Conservation (phyloP, 1,140 invertebrate species). For the Antheraea pernyi region DNA sequence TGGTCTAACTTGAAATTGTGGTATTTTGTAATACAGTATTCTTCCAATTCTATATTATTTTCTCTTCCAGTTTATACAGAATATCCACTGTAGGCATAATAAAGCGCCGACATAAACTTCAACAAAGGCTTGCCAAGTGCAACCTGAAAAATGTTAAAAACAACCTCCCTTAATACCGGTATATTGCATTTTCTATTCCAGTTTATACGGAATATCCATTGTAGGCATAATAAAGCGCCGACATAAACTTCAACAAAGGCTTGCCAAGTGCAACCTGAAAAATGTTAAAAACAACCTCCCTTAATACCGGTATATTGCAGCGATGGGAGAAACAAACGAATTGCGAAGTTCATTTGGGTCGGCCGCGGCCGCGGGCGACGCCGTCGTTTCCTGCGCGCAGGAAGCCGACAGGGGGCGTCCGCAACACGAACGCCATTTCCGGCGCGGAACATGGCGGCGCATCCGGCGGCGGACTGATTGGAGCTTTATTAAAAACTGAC, state of each 20-base stretch:
- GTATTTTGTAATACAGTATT: no score
- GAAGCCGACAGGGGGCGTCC: conserved; percentile 46
- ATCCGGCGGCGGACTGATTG: conserved; percentile 67
- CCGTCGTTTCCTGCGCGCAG: conserved; percentile 41
- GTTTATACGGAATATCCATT: not conserved
- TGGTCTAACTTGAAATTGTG: no score
- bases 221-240: not conserved
- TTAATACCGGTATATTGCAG: conserved; percentile 37
- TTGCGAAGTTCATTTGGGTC: conserved; percentile 44
- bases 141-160: conserved; percentile 18
- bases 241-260: not conserved
- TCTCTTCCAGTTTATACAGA: no score
- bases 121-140: not conserved
- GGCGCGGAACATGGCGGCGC: conserved; percentile 50
- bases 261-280: conserved; percentile 11
- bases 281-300: conserved; percentile 20
- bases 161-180: conserved; percentile 29
- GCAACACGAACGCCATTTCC: conserved; percentile 61
- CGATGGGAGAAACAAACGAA: conserved; percentile 34
- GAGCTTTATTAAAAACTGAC: conserved; percentile 75
- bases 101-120: not conserved
- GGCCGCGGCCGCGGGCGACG: conserved; percentile 43
- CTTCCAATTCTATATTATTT: no score
- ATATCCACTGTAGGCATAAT: not conserved
- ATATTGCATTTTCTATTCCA: conserved; percentile 24